These are phyloP conservation scores for Lepidotrigona ventralis DNA, from an alignment of 1,140 invertebrate genomes.

Conservation along the genomic window DNA sequence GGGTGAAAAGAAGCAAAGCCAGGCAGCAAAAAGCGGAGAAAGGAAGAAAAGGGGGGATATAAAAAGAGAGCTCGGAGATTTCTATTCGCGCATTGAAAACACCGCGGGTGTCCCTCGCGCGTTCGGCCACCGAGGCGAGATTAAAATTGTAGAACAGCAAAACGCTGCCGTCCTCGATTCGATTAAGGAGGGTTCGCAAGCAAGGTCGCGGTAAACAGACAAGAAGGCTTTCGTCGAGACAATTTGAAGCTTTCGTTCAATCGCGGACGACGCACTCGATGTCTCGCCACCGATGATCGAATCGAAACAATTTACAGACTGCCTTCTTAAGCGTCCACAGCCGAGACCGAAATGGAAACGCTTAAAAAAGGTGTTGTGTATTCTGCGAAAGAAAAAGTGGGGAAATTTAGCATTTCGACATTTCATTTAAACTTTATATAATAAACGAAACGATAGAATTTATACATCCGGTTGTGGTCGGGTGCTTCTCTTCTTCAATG, in stretches of 20 bases:
- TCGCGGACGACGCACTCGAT: neutral
- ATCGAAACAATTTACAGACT: neutral
- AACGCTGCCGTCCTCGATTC: slow-evolving; percentile 9
- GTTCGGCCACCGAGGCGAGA: neutral
- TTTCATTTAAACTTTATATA: neutral
- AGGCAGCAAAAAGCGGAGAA: neutral
- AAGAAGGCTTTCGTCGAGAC: neutral
- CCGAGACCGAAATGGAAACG: no score
- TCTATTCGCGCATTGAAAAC: slow-evolving; percentile 40
- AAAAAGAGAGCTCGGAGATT: slow-evolving; percentile 12
- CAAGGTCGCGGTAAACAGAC: neutral
- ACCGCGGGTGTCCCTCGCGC: neutral
- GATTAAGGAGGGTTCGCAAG: neutral
- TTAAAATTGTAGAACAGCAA: slow-evolving; percentile 25
- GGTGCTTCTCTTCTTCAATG: slow-evolving; percentile 58
- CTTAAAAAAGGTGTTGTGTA: no score
- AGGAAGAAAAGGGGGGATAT: neutral
- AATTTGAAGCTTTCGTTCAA: neutral
- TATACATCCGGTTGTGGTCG: slow-evolving; percentile 69
- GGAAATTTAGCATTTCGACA: no score
- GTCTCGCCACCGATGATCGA: no score
- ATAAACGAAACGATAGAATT: slow-evolving; percentile 55
- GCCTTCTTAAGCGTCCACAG: no score
- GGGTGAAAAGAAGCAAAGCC: neutral
- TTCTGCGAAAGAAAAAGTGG: no score